Base-by-base conservation (phyloP, 2,797 vertebrate genomes). In the Schizopygopsis malacanthus region DNA sequence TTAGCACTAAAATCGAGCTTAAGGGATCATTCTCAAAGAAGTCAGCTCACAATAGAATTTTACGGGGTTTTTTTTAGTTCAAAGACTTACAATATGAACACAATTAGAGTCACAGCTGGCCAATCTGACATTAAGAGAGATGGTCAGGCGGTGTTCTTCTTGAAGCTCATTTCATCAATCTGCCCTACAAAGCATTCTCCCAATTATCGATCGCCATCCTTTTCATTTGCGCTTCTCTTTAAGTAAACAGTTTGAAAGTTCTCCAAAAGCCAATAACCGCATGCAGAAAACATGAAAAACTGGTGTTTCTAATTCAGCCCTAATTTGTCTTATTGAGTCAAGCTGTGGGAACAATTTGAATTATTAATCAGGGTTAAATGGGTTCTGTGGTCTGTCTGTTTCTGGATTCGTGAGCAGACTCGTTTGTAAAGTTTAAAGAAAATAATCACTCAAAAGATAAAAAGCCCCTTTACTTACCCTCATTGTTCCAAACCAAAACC, bases 291-390 rank as follows among this genome's bases (percentile, higher is more conserved):
- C 78, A 81, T 87, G 73, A 87, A 80, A 82, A 65, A 76, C 70
- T 86, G 61, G 13, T 76, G 70, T 86, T 77, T 75, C 79, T 43
- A 69, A 82, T 82, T 86, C 79, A 86, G 33, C 59, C 37, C 12
- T 59, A 43, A 50, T 76, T 54, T 73, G 82, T 79, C 82, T 84
- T 81, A 81, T 81, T 77, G 82, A 87, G 82, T 67, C 43, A 56
- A 54, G 75, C 52, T 78, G 63, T 69, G 71, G 59, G 39, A 73
- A 79, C 59, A 47, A 61, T 45, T 33, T 89, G 83, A 86, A 89
- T 88, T 87, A 91, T 72, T 78, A 88, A 89, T 87, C 52, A 85
- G 81, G 75, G 79, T 88, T 84, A 89, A 90, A 85, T 86, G 16
- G 84, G 72, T 84, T 43, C 81, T 72, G 82, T 79, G 73, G n/a